Evolutionary conservation across 2,888 invertebrate genomes (phyloP), one percentile per base, ranked within the genome.

Genomic region (Druceiella hillmani): DNA sequence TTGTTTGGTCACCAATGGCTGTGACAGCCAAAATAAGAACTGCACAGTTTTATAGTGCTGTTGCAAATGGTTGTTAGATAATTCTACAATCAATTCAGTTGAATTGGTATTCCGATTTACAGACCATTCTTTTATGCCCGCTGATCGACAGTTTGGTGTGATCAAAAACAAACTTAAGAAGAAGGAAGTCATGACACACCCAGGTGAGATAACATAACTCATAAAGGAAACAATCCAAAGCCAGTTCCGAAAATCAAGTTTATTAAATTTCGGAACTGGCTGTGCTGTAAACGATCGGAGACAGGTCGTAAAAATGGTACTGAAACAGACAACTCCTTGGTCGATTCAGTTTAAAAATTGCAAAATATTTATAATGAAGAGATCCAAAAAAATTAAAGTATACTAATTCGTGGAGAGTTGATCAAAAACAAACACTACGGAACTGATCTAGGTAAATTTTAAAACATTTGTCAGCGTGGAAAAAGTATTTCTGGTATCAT

Each of bases 21-120:
- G 51, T 24, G 49, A 36, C 3, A 46, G 45, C 10, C 52, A 52
- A 41, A 51, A 50, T 35, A 52, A 52, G 49, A 51, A 52, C 33
- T 43, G 38, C 7, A 24, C 48, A 7, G 11, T 50, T 20, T 46
- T 42, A 43, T 44, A 37, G 11, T 49, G 46, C 30, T 48, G 48
- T 24, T 42, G 45, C 27, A 47, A 49, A 43, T 34, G 52, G 44
- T n/a, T 41, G 3, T 34, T 44, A 30, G 33, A 38, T 12, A 7
- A 33, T n/a, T 3, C 17, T 16, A 26, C 12, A 14, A 41, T 50
- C 5, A 47, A 49, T 33, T 22, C 20, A 7, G 39, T 50, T 6
- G 49, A 48, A 45, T 9, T 51, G 6, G 40, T 51, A 20, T 50
- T 51, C 28, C 49, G 49, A 12, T 45, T 49, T n/a, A 46, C 47